A percentile compares a stretch with the other conserved stretches of the same genome.
phyloP scores from a whole-genome alignment of 2,113 vertebrate genomes.

The Cavia aperea region DNA sequence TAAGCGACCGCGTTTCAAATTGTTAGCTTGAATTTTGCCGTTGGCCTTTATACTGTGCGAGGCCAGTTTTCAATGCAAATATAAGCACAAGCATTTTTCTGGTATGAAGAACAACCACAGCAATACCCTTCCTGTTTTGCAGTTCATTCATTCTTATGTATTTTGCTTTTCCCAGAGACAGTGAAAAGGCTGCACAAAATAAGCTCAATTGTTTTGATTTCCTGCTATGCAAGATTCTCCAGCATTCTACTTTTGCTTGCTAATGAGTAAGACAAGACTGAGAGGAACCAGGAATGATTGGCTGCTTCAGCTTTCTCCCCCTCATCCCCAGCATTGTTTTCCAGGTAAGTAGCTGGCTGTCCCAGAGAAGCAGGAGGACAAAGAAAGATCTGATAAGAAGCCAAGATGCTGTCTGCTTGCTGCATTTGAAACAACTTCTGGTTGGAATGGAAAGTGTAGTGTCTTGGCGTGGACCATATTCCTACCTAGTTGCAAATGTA shows the following conservation, averaged over 20 bases:
- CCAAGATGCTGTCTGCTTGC: not conserved
- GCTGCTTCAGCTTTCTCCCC: not conserved
- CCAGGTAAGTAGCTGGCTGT: not conserved
- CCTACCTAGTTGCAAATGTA: not conserved
- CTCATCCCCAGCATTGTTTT: not conserved
- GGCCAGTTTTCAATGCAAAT: conserved; percentile 14
- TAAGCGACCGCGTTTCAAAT: conserved; percentile 18
- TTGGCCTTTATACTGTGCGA: not conserved
- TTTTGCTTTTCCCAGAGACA: conserved; percentile 4
- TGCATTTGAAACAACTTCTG: not conserved
- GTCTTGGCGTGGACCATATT: no score
- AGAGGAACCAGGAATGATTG: not conserved
- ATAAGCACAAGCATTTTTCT: not conserved
- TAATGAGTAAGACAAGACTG: not conserved
- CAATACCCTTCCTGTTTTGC: not conserved
- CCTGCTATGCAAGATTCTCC: not conserved
- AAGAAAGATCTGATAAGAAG: not conserved
- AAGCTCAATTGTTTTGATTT: not conserved
- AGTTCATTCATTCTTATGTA: not conserved
- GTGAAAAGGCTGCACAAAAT: not conserved
- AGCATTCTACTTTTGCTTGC: not conserved
- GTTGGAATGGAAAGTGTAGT: not conserved
- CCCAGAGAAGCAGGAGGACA: not conserved
- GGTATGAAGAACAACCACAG: not conserved
- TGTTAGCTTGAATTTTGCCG: not conserved